A percentile compares a stretch with the other conserved stretches of the same genome.
These are phyloP conservation scores for Halictus ligatus DNA, from an alignment of 2,888 invertebrate species.

Conservation along the genomic window DNA sequence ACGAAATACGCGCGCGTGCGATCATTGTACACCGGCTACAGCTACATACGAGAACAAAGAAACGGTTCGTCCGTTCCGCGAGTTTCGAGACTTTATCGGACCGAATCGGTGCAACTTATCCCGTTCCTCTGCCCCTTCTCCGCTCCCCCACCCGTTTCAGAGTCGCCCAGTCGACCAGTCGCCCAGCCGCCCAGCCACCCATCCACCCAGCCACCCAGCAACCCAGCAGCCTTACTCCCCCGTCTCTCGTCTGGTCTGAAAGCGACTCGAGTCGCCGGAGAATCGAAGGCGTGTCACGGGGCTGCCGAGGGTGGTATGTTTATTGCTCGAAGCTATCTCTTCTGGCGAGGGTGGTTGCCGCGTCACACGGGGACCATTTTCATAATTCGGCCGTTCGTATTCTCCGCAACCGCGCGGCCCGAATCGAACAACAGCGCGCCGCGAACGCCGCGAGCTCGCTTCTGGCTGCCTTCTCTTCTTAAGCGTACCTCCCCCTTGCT, in stretches of 20 bases:
- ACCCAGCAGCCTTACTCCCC: constrained; percentile 10
- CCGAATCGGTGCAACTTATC: constrained; percentile 36
- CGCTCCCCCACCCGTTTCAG: not conserved
- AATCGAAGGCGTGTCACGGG: constrained; percentile 60
- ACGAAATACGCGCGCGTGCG: not conserved
- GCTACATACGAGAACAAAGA: constrained; percentile 19
- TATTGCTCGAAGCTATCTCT: constrained; percentile 84
- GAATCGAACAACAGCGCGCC: constrained; percentile 86
- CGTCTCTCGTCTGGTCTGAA: constrained; percentile 48
- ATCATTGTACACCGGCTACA: not conserved
- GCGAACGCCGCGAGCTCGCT: constrained; percentile 74
- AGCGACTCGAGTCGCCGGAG: constrained; percentile 70
- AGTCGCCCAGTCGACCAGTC: constrained; percentile 12
- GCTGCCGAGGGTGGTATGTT: constrained; percentile 79
- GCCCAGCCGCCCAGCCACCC: constrained; percentile 3
- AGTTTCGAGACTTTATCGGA: constrained; percentile 43
- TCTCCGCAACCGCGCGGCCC: constrained; percentile 85
- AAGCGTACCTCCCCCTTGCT: constrained; percentile 22
- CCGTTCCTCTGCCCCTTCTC: constrained; percentile 29
- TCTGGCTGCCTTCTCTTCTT: constrained; percentile 49
- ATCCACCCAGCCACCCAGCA: not conserved
- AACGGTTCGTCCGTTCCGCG: constrained; percentile 30
- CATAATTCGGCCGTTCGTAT: constrained; percentile 88
- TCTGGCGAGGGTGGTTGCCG: constrained; percentile 82
- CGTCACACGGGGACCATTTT: constrained; percentile 86